These are phyloP conservation scores for Incurvaria masculella DNA, from an alignment of 2,888 invertebrate genomes.

Conservation along the genomic window DNA sequence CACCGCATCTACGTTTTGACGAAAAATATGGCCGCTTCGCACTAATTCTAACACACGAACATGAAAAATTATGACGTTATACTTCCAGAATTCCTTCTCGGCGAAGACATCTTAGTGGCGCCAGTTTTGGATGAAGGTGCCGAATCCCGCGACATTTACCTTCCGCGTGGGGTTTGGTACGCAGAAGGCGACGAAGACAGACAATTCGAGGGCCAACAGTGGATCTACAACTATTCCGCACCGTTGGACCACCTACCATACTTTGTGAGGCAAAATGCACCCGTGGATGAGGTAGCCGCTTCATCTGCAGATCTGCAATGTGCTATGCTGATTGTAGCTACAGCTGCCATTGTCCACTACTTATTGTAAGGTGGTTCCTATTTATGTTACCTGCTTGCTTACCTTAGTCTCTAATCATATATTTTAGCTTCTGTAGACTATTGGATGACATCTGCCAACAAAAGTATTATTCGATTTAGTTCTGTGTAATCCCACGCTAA, in stretches of 20 bases:
- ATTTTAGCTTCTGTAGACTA: too few relatives aligned
- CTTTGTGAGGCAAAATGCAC: constrained; percentile 43
- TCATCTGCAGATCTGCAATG: neutral
- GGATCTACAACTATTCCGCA: constrained; percentile 63
- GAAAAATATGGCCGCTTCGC: too few relatives aligned
- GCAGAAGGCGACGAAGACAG: constrained; percentile 53
- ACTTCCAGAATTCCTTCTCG: constrained; percentile 72
- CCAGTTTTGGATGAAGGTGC: constrained; percentile 67
- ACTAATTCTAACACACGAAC: neutral
- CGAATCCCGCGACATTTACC: constrained; percentile 64
- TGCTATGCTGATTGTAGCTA: neutral
- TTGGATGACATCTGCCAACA: too few relatives aligned
- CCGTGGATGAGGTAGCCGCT: neutral
- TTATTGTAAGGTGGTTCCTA: too few relatives aligned
- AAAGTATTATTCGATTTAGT: too few relatives aligned
- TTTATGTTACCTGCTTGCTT: too few relatives aligned
- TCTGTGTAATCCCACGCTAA: too few relatives aligned
- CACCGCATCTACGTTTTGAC: too few relatives aligned
- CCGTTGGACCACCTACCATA: constrained; percentile 67
- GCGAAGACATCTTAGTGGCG: constrained; percentile 73
- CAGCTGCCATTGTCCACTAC: neutral
- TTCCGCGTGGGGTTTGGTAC: constrained; percentile 72
- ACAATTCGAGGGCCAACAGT: constrained; percentile 54
- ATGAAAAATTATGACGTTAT: constrained; percentile 1
- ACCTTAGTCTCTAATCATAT: too few relatives aligned